Evolutionary conservation across 2,888 invertebrate genomes (phyloP), one percentile per base, ranked within the genome.

Genomic region (Drosophila monieri): DNA sequence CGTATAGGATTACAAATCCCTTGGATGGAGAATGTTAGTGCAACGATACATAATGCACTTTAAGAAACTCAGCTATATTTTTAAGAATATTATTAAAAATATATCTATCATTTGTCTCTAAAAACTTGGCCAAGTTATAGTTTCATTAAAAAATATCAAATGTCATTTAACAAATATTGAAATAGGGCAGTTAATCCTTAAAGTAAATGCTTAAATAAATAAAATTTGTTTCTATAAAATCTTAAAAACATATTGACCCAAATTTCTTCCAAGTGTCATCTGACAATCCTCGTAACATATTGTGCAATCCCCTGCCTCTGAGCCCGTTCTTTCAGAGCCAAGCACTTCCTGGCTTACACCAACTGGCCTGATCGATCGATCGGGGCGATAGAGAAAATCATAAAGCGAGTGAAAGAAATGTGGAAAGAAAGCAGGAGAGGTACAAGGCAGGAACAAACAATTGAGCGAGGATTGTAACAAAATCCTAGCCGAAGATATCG

Each of bases 261-360:
- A 30, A 43, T 27, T 44, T 14, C 12, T 41, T 60, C 15, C 10
- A 12, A 35, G 15, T 60, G 60, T 39, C 39, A 0, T 39, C 56
- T n/a, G n/a, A 55, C 58, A 6, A 57, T 46, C 18, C 25, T 21
- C n/a, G 14, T 14, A 37, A 46, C 58, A 44, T 56, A 83, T 85
- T 79, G 70, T 73, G 76, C 73, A 86, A 80, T 62, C 55, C 18
- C 35, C 35, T 39, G 52, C 53, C 37, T 35, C 69, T 83, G 74
- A 78, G 74, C 76, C 85, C 58, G 70, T 75, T 80, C 85, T 66
- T 70, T 74, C 74, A 77, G 18, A 27, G 21, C 35, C 60, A 68
- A 43, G 65, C 71, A 81, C 87, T 84, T 84, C 83, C 83, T 88
- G 88, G 86, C 86, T 80, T 83, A 79, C 77, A 85, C 75, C 75